These are phyloP conservation scores for Hypomecis punctinalis DNA, from an alignment of 2,888 invertebrate species.

Conservation along the genomic window DNA sequence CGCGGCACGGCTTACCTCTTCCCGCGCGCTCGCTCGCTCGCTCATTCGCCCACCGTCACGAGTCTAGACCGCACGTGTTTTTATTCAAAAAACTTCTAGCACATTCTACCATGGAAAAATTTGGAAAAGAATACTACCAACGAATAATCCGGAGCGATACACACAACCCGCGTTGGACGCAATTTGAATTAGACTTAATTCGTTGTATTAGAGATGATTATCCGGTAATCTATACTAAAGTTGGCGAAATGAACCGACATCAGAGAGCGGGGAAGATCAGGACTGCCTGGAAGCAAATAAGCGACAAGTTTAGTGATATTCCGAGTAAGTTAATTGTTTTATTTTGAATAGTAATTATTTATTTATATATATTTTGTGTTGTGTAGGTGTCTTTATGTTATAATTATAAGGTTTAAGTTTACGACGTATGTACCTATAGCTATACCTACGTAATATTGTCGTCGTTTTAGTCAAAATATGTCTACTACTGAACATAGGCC, in stretches of 20 bases:
- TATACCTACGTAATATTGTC: too few species aligned
- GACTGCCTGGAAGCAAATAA: conserved; percentile 18
- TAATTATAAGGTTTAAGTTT: too few species aligned
- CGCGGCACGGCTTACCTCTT: background rate
- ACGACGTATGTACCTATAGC: too few species aligned
- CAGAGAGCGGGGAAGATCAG: conserved; percentile 6
- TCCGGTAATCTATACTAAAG: conserved; percentile 15
- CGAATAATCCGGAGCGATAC: background rate
- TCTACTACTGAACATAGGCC: too few species aligned
- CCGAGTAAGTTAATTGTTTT: conserved; percentile 4
- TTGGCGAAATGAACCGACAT: background rate
- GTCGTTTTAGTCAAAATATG: too few species aligned
- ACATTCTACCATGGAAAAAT: conserved; percentile 6
- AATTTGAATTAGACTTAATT: conserved; percentile 27
- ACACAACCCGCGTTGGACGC: conserved; percentile 5
- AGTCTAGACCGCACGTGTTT: background rate
- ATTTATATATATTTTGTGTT: background rate
- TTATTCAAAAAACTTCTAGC: conserved; percentile 2
- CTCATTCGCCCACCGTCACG: background rate
- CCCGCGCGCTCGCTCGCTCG: conserved; percentile 1
- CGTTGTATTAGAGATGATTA: conserved; percentile 14
- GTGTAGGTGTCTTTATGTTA: too few species aligned
- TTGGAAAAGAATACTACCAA: conserved; percentile 3
- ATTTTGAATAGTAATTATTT: background rate
- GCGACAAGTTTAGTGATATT: background rate